Conservation (phyloP, 37 sponge, comb jelly and placozoan species). For the Chondrosia reniformis region DNA sequence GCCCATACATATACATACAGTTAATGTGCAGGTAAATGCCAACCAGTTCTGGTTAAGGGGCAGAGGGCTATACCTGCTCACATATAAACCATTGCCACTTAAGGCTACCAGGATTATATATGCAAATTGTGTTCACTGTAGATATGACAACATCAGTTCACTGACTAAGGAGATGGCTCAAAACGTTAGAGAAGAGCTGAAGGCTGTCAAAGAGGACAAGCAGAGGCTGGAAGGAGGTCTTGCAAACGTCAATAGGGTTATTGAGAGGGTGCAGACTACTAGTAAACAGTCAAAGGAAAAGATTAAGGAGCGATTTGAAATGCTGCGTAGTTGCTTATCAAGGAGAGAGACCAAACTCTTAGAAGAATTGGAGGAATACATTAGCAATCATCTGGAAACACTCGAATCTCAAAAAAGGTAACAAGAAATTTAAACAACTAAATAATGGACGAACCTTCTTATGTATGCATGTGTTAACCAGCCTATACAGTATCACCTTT, state of each 20-base stretch:
- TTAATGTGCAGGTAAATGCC: too few species aligned
- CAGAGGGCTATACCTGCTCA: background rate
- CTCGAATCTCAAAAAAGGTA: constrained; percentile 49
- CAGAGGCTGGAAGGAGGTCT: background rate
- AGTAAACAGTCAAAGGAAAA: constrained; percentile 22
- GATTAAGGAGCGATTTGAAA: constrained; percentile 18
- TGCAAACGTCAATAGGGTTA: background rate
- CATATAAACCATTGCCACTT: too few species aligned
- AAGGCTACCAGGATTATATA: too few species aligned
- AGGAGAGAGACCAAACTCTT: constrained; percentile 18
- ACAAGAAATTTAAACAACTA: too few species aligned
- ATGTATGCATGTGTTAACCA: too few species aligned
- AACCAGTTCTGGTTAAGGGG: too few species aligned
- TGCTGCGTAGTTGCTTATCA: constrained; percentile 5
- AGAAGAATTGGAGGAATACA: constrained; percentile 6
- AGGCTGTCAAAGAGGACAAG: background rate
- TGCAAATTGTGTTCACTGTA: too few species aligned
- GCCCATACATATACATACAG: background rate
- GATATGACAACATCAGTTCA: too few species aligned
- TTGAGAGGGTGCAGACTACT: constrained; percentile 10
- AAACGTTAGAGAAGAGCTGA: background rate
- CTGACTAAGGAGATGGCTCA: too few species aligned
- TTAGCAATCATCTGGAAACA: constrained; percentile 32
- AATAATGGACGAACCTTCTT: too few species aligned
- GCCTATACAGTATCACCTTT: too few species aligned